Percentiles rank a stretch among this genome's conserved stretches.
These are phyloP conservation scores for Chrysodeixis includens DNA, from an alignment of 2,888 invertebrate species.

Conservation along the genomic window DNA sequence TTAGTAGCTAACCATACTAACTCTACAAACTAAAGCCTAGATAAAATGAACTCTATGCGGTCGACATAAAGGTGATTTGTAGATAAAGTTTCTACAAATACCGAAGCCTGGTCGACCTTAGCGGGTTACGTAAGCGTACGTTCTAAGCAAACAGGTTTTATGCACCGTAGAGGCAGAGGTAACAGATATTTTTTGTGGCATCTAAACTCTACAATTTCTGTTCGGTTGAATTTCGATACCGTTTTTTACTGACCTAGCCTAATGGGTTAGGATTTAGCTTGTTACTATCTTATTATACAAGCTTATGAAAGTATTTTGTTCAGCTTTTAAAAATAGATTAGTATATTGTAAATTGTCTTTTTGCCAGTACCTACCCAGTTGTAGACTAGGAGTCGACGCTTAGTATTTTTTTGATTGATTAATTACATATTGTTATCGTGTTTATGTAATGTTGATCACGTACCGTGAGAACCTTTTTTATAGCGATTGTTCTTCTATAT, in stretches of 20 bases:
- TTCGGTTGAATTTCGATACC: background rate
- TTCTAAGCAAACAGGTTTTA: constrained; percentile 58
- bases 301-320: background rate
- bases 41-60: constrained; percentile 52
- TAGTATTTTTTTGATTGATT: no score
- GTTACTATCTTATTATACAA: background rate
- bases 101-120: constrained; percentile 67
- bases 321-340: no score
- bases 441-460: no score
- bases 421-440: no score
- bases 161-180: constrained; percentile 45
- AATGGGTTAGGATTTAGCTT: background rate
- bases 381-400: no score
- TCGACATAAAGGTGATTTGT: constrained; percentile 45
- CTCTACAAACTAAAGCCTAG: constrained; percentile 12
- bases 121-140: constrained; percentile 65
- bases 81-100: constrained; percentile 46
- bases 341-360: no score
- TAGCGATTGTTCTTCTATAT: no score
- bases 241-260: background rate
- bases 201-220: constrained; percentile 23
- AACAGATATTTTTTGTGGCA: constrained; percentile 18
- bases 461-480: no score
- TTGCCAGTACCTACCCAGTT: no score
- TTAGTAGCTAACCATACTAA: constrained; percentile 35